Conservation (phyloP, 2,797 vertebrate genomes). For the Benthosema pterotum region DNA sequence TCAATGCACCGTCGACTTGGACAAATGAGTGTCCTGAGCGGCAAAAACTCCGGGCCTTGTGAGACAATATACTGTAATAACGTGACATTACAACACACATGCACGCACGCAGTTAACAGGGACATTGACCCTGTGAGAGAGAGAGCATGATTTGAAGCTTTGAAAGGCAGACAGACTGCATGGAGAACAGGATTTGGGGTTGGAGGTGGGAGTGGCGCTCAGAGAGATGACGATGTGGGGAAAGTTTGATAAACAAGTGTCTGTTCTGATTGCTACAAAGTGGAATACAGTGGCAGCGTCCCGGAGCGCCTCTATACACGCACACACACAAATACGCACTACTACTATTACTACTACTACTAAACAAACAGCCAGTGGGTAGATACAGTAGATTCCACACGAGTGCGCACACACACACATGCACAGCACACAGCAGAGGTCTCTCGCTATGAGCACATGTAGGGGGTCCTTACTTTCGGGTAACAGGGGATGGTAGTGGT, state of each 20-base stretch:
- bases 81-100: background rate
- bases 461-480: slow-evolving; percentile 64
- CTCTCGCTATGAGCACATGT: slow-evolving; percentile 50
- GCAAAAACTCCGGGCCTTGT: no score
- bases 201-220: slow-evolving; percentile 17
- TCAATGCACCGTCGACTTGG: no score
- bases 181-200: background rate
- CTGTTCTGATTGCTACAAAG: slow-evolving; percentile 47
- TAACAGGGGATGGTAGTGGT: slow-evolving; percentile 53
- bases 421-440: slow-evolving; percentile 7
- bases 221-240: slow-evolving; percentile 34
- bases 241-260: slow-evolving; percentile 37
- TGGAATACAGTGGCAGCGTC: slow-evolving; percentile 27
- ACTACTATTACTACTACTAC: slow-evolving; percentile 57
- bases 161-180: background rate
- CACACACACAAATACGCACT: slow-evolving; percentile 14
- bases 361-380: slow-evolving; percentile 59
- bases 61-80: no score
- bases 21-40: no score
- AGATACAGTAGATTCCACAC: slow-evolving; percentile 44
- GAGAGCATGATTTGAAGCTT: no score
- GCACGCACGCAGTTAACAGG: background rate
- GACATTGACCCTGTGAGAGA: background rate
- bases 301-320: slow-evolving; percentile 50
- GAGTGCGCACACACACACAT: slow-evolving; percentile 19